Evolutionary conservation across 1,140 invertebrate genomes (phyloP), one percentile per base, ranked within the genome.

Genomic region (Palaemon carinicauda): DNA sequence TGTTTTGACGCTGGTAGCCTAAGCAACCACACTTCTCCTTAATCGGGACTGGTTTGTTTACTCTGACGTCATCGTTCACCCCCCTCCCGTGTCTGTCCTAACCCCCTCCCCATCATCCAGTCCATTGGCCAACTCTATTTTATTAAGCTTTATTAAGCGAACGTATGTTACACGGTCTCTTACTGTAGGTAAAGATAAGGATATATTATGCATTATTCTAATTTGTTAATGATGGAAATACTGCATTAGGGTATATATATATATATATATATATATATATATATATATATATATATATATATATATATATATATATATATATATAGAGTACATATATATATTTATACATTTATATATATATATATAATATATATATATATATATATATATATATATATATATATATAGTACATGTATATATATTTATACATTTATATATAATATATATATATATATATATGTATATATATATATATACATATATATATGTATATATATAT

Each of bases 231-330:
- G 21, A 78, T 51, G 52, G n/a, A 78, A 21, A 78, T 51, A 78
- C 10, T n/a, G n/a, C n/a, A n/a, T n/a, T n/a, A n/a, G n/a, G n/a
- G n/a, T 78, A 33, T 24, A 78, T 78, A 33, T 51, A 27, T 50
- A 78, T 78, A 78, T 52, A 51, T 78, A 78, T 78, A 65, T 65
- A 65, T 65, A 65, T 24, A 0, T 65, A 65, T 65, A 65, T 65
- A 65, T 65, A 65, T 65, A 65, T 21, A 65, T 65, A 65, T 65
- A 65, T 65, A 65, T 65, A 65, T 65, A 65, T 65, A 65, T 65
- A 65, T 65, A 65, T n/a, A n/a, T n/a, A n/a, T 65, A 3, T 65
- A 24, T 21, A n/a, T 65, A 65, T 65, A 21, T 21, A 65, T 65
- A n/a, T 65, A 19, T 65, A 65, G 15, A 65, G 14, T 60, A 5